Conservation (phyloP, 2,113 vertebrate species). For the Oreotrochilus melanogaster region DNA sequence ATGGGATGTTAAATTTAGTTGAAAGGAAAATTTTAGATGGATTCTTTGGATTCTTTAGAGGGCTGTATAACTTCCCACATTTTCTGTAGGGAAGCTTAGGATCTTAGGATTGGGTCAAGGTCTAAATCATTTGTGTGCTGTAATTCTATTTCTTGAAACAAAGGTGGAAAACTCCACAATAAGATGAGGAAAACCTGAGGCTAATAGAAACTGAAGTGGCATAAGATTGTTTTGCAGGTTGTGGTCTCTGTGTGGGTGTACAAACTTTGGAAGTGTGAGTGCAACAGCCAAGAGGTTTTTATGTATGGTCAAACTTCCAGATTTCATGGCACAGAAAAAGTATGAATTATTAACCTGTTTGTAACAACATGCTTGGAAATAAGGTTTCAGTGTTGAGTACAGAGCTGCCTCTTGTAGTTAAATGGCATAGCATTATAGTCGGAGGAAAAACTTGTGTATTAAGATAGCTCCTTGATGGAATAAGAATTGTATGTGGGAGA, state of each 20-base stretch:
- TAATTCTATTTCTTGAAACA: not conserved
- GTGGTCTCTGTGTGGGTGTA: not conserved
- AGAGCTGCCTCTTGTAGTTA: not conserved
- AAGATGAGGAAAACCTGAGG: not conserved
- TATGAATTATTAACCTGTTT: not conserved
- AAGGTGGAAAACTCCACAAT: not conserved
- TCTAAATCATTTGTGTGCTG: not conserved
- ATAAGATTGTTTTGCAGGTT: not conserved
- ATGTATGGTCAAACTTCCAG: not conserved
- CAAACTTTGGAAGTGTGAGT: accelerated
- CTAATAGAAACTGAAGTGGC: not conserved
- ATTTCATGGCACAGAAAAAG: not conserved
- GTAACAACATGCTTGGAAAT: not conserved
- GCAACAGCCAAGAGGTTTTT: not conserved
- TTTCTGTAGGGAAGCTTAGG: not conserved
- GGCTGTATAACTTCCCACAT: not conserved
- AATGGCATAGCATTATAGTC: not conserved
- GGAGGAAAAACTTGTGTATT: not conserved
- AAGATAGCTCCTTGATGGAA: not conserved
- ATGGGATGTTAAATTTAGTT: not conserved
- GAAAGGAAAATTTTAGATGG: not conserved
- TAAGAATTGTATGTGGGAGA: not conserved
- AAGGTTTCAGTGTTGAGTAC: not conserved
- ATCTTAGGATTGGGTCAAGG: not conserved
- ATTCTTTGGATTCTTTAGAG: not conserved